Evolutionary conservation across 2,113 vertebrate genomes (phyloP).

Genomic region (Oryzias curvinotus): DNA sequence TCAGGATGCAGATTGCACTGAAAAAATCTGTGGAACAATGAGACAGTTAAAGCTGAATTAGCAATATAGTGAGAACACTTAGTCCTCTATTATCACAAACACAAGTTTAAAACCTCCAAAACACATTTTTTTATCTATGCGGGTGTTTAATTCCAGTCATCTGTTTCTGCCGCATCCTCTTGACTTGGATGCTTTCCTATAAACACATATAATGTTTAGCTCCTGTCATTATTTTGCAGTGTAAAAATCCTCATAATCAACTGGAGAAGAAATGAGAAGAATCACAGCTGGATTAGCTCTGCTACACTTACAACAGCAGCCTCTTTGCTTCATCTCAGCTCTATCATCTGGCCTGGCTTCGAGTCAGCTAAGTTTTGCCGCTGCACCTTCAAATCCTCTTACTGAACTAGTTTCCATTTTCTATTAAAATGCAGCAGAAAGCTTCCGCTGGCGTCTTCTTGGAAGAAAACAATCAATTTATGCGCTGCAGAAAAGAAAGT

Average conservation of each 20-base stretch:
- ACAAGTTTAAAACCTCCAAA: no score
- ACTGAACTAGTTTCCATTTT: slow-evolving; percentile 1
- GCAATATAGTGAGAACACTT: no score
- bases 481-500: neutral
- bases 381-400: neutral
- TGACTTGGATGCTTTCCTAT: neutral
- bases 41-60: no score
- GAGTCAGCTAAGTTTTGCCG: slow-evolving; percentile 13
- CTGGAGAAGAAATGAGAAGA: neutral
- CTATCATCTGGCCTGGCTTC: slow-evolving; percentile 49
- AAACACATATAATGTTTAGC: neutral
- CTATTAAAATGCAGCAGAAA: neutral
- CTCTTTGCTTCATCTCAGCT: slow-evolving; percentile 47
- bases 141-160: no score
- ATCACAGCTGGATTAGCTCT: slow-evolving; percentile 6
- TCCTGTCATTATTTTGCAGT: no score
- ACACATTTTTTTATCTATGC: no score
- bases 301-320: neutral
- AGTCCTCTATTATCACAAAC: no score
- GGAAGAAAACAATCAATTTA: slow-evolving; percentile 7
- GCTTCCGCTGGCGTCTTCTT: neutral
- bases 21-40: no score
- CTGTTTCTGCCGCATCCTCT: neutral
- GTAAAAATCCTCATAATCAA: neutral
- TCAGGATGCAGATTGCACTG: no score